Percentiles rank a stretch among this genome's conserved stretches.
phyloP scores from a whole-genome alignment of 2,797 vertebrate genomes.

The Pogoniulus pusillus region DNA sequence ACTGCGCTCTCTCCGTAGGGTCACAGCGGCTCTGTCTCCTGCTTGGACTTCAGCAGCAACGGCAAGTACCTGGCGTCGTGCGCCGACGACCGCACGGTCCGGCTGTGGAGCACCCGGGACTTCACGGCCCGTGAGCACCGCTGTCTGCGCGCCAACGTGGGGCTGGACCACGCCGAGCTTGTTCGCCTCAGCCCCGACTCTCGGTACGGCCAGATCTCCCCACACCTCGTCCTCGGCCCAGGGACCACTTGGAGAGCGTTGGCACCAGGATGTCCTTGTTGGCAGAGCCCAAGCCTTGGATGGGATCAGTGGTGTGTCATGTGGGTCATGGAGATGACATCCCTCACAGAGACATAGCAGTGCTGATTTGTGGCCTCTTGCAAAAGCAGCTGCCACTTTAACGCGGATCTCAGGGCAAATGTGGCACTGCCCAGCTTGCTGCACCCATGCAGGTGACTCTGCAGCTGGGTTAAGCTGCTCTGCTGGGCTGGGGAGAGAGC shows the following conservation, averaged over 20 bases:
- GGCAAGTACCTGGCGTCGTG: conserved; percentile 94
- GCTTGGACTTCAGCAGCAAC: conserved; percentile 93
- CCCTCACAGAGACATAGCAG: background rate
- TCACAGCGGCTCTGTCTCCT: conserved; percentile 88
- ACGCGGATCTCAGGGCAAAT: background rate
- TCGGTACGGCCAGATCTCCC: conserved; percentile 72
- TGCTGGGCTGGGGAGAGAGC: background rate
- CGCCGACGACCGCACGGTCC: conserved; percentile 89
- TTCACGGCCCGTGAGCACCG: conserved; percentile 89
- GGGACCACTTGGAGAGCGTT: rapidly evolving
- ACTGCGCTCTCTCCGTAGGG: conserved; percentile 70
- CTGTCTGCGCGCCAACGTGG: conserved; percentile 88
- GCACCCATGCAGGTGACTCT: too few species aligned
- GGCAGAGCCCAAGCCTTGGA: too few species aligned
- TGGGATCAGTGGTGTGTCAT: background rate
- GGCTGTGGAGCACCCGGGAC: conserved; percentile 96
- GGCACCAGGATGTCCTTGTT: rapidly evolving
- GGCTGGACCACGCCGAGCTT: conserved; percentile 88
- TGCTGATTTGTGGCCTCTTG: rapidly evolving
- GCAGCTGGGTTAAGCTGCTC: background rate
- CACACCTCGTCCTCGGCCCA: rapidly evolving
- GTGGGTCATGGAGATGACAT: background rate
- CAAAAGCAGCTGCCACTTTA: background rate
- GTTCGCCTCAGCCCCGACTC: conserved; percentile 94
- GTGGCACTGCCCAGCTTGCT: background rate